Evolutionary conservation across 2,888 invertebrate genomes (phyloP).

Genomic region (Lobophora halterata): DNA sequence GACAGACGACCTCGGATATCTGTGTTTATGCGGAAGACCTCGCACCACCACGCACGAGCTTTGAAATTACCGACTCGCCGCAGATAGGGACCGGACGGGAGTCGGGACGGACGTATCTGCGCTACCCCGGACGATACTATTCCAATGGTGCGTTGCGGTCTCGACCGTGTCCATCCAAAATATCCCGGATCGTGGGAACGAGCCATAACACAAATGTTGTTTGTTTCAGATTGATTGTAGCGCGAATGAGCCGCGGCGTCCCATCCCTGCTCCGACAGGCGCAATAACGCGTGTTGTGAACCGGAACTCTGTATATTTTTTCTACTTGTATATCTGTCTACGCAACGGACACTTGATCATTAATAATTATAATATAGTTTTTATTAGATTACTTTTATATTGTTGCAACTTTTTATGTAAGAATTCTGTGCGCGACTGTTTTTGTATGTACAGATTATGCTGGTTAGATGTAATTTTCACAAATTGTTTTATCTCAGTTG

Average conservation of each 20-base stretch:
- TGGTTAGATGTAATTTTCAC: conserved; percentile 36
- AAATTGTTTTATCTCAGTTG: conserved; percentile 27
- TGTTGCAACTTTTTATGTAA: conserved; percentile 62
- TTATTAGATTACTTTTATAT: conserved; percentile 43
- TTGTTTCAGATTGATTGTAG: conserved; percentile 20
- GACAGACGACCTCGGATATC: no score
- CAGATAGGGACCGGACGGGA: no score
- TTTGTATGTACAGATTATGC: conserved; percentile 53
- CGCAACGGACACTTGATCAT: conserved; percentile 49
- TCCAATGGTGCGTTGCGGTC: no score
- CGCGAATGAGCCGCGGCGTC: not conserved
- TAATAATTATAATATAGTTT: conserved; percentile 41
- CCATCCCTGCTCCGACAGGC: conserved; percentile 9
- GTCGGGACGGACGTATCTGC: no score
- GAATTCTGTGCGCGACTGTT: conserved; percentile 54
- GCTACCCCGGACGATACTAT: no score
- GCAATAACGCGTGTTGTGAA: conserved; percentile 46
- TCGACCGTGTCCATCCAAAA: no score
- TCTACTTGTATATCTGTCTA: conserved; percentile 72
- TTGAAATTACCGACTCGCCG: no score
- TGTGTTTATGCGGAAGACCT: no score
- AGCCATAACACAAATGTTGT: no score
- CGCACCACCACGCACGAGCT: no score
- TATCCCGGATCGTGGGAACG: no score
- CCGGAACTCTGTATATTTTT: conserved; percentile 75